Evolutionary conservation across 1,140 invertebrate species (phyloP), one percentile per base, ranked within the genome.

Genomic region (Pristionchus pacificus): DNA sequence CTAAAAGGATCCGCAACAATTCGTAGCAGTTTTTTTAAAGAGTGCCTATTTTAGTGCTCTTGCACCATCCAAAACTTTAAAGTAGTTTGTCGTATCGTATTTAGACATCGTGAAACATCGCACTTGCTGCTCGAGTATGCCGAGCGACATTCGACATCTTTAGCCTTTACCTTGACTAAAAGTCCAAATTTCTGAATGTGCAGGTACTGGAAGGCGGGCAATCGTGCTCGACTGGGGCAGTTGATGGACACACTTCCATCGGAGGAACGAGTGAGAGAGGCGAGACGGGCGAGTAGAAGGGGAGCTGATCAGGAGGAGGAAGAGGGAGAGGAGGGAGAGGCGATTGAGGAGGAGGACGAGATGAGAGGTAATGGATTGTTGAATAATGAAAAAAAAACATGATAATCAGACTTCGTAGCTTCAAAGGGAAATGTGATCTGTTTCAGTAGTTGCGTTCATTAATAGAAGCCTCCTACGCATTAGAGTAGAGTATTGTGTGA

Each of bases 291-390:
- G 59, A 62, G 55, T 1, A 27, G 32, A 25, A 24, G 62, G 1
- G 62, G 33, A 58, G 65, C 71, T 6, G 65, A 73, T n/a, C 60
- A 74, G 19, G 71, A 60, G 14, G 70, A 74, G 1, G 70, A 65
- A 29, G 66, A 55, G 31, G 38, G 75, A 0, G 63, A 75, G 33
- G 62, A 70, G 31, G 57, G 69, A 59, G 65, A 63, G 15, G 62
- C 61, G 6, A 57, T 38, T 32, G 74, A 76, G 24, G 75, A 77
- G 3, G 74, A 76, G 27, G 75, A 74, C 10, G 75, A 74, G 75
- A 77, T 74, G 19, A 71, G n/a, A n/a, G n/a, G n/a, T n/a, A n/a
- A n/a, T n/a, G n/a, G n/a, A n/a, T n/a, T n/a, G n/a, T n/a, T n/a
- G n/a, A n/a, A n/a, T n/a, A n/a, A n/a, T n/a, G n/a, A n/a, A n/a